Evolutionary conservation across 2,797 vertebrate species (phyloP), one percentile per base, ranked within the genome.

Genomic region (Psittacula derbiana): DNA sequence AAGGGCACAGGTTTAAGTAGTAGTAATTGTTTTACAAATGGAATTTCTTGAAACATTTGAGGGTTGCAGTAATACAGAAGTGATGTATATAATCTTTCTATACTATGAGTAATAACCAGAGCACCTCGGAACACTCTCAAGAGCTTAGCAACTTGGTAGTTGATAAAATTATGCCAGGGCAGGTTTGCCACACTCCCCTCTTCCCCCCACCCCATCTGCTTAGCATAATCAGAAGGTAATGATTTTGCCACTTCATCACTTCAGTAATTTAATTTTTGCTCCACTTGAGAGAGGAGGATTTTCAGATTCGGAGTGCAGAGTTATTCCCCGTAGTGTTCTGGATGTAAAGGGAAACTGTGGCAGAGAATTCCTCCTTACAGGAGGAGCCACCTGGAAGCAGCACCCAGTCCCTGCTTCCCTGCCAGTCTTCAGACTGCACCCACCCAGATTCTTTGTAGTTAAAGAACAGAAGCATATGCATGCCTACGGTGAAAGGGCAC

Each of bases 241-340:
- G 33, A 38, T 87, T 78, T 87, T 94, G 43, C 65, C 14, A 4
- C 12, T 50, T 60, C 61, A 33, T 94, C 36, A 27, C 75, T 93
- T 90, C 66, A 96, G 83, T 88, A n/a, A 72, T 72, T 90, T 55
- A 65, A 41, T 58, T 80, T 95, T 96, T 89, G 16, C 71, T 71
- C 53, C 33, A 49, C 60, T 52, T 87, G 64, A 4, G 14, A 64
- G 40, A 80, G 50, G 52, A 55, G n/a, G 75, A 94, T 72, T 87
- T 90, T 80, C 70, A 55, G 65, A 65, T 91, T 74, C 1, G 2
- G 69, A 95, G 81, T 28, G 15, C 40, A 31, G 74, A 86, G 79
- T 80, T 86, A 47, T 72, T 91, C 40, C 52, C 41, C 27, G 36
- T 31, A 31, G 38, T 3, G 2, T 61, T 86, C 24, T 43, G 91